Percentiles rank a stretch among this genome's conserved stretches.
These are phyloP conservation scores for Colletes gigas DNA, from an alignment of 1,140 invertebrate species.

Conservation along the genomic window DNA sequence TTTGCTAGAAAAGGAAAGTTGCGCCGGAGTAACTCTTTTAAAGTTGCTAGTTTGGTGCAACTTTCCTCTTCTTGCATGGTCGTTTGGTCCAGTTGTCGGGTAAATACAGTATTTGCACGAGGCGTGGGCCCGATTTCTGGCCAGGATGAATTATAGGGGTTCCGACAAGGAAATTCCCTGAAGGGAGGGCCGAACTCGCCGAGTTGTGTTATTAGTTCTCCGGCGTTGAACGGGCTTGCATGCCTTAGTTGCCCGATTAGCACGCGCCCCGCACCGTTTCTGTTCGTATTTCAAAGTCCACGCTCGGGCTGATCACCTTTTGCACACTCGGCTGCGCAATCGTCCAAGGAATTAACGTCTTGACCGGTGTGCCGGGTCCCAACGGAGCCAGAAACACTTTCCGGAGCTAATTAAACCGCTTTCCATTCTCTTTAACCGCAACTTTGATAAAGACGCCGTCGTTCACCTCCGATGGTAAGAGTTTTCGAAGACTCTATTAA, in stretches of 20 bases:
- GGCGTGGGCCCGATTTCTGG: constrained; percentile 9
- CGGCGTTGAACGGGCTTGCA: constrained; percentile 42
- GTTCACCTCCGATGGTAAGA: too few species aligned
- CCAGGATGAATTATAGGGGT: constrained; percentile 52
- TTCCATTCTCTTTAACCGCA: not conserved
- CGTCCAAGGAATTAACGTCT: not conserved
- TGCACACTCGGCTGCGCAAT: not conserved
- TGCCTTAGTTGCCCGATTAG: constrained; percentile 36
- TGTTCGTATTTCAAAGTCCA: not conserved
- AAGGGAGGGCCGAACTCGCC: constrained; percentile 25
- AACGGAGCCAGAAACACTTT: not conserved
- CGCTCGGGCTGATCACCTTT: not conserved
- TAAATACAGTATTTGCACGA: constrained; percentile 39
- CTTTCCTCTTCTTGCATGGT: too few species aligned
- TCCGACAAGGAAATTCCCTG: constrained; percentile 36
- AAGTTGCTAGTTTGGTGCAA: too few species aligned
- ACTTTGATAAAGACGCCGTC: too few species aligned
- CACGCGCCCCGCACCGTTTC: not conserved
- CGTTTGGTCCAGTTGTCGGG: too few species aligned
- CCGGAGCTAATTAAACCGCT: not conserved
- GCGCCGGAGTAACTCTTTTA: too few species aligned
- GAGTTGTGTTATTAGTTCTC: constrained; percentile 55
- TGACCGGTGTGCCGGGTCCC: not conserved
- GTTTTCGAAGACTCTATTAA: too few species aligned
- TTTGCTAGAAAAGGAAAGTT: too few species aligned